Evolutionary conservation across 2,888 invertebrate genomes (phyloP).

Genomic region (Eubasilissa splendida): DNA sequence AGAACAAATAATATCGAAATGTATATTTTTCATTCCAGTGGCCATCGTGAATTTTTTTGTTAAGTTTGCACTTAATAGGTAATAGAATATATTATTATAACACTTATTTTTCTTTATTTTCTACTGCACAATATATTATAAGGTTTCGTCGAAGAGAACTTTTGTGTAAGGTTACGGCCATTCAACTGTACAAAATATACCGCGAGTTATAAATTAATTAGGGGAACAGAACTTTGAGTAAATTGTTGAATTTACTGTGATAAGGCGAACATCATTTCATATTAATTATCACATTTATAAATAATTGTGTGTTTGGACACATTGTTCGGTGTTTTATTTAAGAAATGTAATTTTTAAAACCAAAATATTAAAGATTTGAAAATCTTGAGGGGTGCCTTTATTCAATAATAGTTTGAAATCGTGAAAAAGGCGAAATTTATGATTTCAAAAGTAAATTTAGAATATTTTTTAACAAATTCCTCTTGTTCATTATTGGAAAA

Average conservation of each 20-base stretch:
- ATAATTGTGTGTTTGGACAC: neutral
- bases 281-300: no score
- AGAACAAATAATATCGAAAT: slow-evolving; percentile 8
- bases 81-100: slow-evolving; percentile 4
- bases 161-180: slow-evolving; percentile 31
- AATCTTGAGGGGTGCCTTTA: slow-evolving; percentile 24
- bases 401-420: slow-evolving; percentile 7
- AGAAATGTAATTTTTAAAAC: slow-evolving; percentile 4
- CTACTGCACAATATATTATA: slow-evolving; percentile 15
- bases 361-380: slow-evolving; percentile 13
- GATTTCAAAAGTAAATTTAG: neutral
- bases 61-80: slow-evolving; percentile 33
- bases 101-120: slow-evolving; percentile 22
- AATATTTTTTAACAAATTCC: neutral
- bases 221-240: neutral
- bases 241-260: no score
- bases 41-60: slow-evolving; percentile 28
- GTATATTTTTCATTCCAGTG: slow-evolving; percentile 27
- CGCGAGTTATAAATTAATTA: slow-evolving; percentile 17
- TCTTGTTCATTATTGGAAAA: no score
- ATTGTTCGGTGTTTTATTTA: slow-evolving; percentile 4
- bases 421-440: neutral
- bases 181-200: slow-evolving; percentile 32
- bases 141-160: slow-evolving; percentile 15
- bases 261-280: no score